Evolutionary conservation across 2,113 vertebrate species (phyloP), one percentile per base, ranked within the genome.

Genomic region (Proterorhinus semilunaris): DNA sequence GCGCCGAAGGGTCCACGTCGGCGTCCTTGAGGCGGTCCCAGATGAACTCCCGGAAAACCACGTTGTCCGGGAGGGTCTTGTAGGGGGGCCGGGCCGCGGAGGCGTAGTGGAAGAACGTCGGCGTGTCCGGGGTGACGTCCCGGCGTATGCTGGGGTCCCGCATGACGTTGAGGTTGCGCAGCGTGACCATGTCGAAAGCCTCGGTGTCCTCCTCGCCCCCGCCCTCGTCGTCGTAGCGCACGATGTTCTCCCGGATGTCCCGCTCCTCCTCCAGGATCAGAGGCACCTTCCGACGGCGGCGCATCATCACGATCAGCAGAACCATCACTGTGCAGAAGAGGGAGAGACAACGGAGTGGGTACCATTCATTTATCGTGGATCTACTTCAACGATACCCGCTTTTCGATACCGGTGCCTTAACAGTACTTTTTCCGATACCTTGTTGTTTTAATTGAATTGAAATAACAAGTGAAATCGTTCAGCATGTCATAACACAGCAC

Each of bases 191-290:
- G 84, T 99, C 97, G 48, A 99, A 99, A 47, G 97, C 97, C 68
- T 98, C 96, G 0, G 97, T 99, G 90, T 99, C 97, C 75, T 99
- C 96, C 83, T 99, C 97, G 13, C 97, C 97, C 0, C 97, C 97
- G 0, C 97, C 97, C 66, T 99, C 97, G 0, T 99, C 97, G 4
- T 99, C 97, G 0, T 98, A 99, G 2, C 96, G 91, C 1, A 99
- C 97, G 0, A 98, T 98, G 54, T 99, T 99, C 81, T 99, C 97
- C 43, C 96, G 78, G 78, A 98, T 94, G 72, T 98, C 96, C 62
- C 96, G 76, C 81, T 98, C 97, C 68, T 98, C 97, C 13, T 99
- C 96, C 1, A 98, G 94, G 72, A 98, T 96, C 43, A 98, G 93
- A 0, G 97, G 96, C 61, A 96, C 95, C 86, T 98, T 98, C 88